A percentile compares a stretch with the other conserved stretches of the same genome.
phyloP scores from a whole-genome alignment of 2,113 vertebrate genomes.

The Bungarus multicinctus region DNA sequence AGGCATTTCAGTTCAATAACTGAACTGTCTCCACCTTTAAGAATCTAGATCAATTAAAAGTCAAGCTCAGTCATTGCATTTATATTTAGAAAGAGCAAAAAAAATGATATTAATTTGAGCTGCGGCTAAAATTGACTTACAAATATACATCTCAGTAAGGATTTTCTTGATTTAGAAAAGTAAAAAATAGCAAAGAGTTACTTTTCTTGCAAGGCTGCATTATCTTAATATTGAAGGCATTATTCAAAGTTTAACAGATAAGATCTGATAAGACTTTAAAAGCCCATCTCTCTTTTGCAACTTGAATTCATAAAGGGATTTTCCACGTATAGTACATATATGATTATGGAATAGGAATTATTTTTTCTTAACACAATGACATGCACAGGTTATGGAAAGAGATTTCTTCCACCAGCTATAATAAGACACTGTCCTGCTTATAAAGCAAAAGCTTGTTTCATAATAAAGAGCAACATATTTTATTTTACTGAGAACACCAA shows the following conservation, averaged over 20 bases:
- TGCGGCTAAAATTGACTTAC: background rate
- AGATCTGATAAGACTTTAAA: background rate
- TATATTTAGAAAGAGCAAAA: background rate
- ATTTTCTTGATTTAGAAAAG: background rate
- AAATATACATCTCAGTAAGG: background rate
- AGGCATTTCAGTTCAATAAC: background rate
- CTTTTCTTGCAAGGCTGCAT: background rate
- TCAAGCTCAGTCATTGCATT: background rate
- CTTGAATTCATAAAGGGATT: background rate
- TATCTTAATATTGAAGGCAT: background rate
- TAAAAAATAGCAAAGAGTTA: background rate
- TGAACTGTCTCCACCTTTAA: conserved; percentile 5
- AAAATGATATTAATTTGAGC: background rate
- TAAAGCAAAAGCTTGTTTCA: background rate
- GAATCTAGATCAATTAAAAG: conserved; percentile 25
- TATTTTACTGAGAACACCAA: background rate
- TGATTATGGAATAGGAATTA: background rate
- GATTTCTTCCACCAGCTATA: background rate
- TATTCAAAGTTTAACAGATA: background rate
- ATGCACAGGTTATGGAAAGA: background rate
- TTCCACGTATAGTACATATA: background rate
- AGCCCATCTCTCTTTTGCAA: background rate
- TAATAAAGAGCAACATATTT: background rate
- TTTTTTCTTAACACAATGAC: background rate
- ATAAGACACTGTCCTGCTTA: background rate